phyloP scores from a whole-genome alignment of 1,140 invertebrate genomes.

The Leptopilina clavipes region DNA sequence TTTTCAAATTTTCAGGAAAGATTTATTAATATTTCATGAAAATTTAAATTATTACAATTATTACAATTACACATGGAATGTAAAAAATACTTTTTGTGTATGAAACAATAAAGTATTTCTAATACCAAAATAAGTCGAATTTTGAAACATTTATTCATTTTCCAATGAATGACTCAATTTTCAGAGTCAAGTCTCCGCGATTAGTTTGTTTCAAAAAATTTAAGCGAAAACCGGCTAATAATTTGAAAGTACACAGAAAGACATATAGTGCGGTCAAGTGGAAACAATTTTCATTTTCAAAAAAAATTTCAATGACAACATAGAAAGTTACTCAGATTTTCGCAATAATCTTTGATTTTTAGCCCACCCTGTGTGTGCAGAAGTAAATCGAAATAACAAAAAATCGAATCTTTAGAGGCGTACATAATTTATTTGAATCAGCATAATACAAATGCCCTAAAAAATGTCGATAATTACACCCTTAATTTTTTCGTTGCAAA shows the following conservation, averaged over 20 bases:
- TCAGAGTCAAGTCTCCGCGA: background rate
- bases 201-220: background rate
- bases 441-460: background rate
- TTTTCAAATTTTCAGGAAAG: too few relatives aligned
- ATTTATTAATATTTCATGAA: too few relatives aligned
- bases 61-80: too few relatives aligned
- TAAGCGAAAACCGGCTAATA: background rate
- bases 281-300: background rate
- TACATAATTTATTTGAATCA: background rate
- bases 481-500: background rate
- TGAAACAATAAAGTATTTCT: too few relatives aligned
- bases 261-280: background rate
- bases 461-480: background rate
- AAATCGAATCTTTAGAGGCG: background rate
- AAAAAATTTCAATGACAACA: constrained; percentile 3
- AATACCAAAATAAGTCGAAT: too few relatives aligned
- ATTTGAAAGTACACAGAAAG: background rate
- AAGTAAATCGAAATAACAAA: background rate
- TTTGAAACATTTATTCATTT: background rate
- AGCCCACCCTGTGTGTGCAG: background rate
- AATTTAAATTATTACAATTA: too few relatives aligned
- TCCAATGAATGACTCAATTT: background rate
- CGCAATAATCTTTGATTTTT: background rate
- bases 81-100: too few relatives aligned
- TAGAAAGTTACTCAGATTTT: constrained; percentile 13